Conservation (phyloP, 2,888 invertebrate species). For the Strigamia maritima region DNA sequence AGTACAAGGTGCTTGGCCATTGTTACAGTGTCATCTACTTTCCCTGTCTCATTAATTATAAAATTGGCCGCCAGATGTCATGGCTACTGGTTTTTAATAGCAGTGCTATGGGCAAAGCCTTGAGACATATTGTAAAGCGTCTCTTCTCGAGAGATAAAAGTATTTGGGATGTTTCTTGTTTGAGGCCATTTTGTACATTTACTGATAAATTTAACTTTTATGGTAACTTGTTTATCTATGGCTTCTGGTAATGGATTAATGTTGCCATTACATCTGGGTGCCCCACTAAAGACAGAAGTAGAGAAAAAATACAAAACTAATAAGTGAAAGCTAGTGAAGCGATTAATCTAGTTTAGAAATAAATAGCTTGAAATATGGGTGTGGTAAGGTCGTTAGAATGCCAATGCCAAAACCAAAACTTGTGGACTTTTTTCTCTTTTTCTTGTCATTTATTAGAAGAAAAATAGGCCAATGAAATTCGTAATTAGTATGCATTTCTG, state of each 20-base stretch:
- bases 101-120: conserved; percentile 23
- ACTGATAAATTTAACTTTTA: background rate
- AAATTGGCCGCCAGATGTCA: conserved; percentile 34
- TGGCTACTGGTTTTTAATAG: conserved; percentile 32
- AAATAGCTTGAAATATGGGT: background rate
- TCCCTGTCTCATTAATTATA: conserved; percentile 34
- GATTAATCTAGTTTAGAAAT: background rate
- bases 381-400: conserved; percentile 5
- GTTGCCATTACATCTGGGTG: background rate
- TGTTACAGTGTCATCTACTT: conserved; percentile 30
- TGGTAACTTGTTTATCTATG: background rate
- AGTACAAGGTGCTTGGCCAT: conserved; percentile 32
- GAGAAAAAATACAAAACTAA: background rate
- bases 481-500: background rate
- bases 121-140: background rate
- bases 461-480: conserved; percentile 5
- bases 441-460: background rate
- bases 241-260: background rate
- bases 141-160: background rate
- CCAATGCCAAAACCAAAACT: background rate
- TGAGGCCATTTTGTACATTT: background rate
- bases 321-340: background rate
- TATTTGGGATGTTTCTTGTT: conserved; percentile 17
- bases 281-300: background rate
- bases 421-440: background rate